Evolutionary conservation across 2,113 vertebrate species (phyloP).

Genomic region (Phalacrocorax brasilianus): DNA sequence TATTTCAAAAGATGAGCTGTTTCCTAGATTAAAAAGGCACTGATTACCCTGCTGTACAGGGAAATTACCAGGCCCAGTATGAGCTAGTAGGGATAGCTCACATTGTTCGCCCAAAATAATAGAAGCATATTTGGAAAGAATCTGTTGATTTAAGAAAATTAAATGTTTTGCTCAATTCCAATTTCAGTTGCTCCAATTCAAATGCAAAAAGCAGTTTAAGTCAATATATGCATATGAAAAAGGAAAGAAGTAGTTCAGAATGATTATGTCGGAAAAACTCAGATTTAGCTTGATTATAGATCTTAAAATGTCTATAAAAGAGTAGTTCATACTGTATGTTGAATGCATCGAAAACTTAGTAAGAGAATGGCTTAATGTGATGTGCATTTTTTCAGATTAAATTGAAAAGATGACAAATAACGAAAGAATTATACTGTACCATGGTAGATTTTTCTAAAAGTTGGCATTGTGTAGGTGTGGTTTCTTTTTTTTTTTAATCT

Average conservation of each 20-base stretch:
- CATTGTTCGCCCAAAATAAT: not conserved
- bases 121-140: not conserved
- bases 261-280: not conserved
- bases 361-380: not conserved
- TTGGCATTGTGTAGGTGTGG: too few species aligned
- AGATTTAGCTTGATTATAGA: not conserved
- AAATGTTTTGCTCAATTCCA: not conserved
- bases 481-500: not conserved
- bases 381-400: not conserved
- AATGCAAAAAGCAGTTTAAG: not conserved
- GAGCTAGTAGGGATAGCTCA: not conserved
- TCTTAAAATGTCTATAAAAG: not conserved
- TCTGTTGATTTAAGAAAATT: not conserved
- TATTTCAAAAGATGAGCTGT: not conserved
- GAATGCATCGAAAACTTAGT: not conserved
- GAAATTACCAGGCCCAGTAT: not conserved
- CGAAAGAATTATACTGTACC: not conserved
- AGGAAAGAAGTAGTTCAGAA: not conserved
- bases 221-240: not conserved
- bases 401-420: not conserved
- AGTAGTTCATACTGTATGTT: not conserved
- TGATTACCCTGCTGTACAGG: not conserved
- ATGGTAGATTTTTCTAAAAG: not conserved
- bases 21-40: not conserved
- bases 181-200: not conserved